Conservation (phyloP, 2,113 vertebrate species). For the Theristicus caerulescens region DNA sequence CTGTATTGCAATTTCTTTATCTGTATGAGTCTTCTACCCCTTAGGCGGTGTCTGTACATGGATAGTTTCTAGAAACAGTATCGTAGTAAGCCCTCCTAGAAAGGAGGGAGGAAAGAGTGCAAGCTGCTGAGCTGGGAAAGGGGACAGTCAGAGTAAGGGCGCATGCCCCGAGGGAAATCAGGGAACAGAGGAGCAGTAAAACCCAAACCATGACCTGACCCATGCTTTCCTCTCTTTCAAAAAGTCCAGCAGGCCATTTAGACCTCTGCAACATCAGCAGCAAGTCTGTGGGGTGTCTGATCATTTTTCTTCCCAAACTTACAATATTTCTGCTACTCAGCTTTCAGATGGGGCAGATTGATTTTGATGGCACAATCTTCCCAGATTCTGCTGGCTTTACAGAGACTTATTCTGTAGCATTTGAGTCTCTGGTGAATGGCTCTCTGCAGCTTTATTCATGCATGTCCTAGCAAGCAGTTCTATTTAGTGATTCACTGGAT, state of each 20-base stretch:
- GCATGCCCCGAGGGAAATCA: accelerated
- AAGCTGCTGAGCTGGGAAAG: background rate
- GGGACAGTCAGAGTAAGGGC: background rate
- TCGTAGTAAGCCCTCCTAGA: background rate
- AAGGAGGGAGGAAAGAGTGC: background rate
- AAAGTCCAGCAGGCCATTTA: background rate
- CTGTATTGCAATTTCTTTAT: background rate
- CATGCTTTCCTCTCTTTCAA: background rate
- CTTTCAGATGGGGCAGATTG: background rate
- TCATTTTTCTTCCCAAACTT: background rate
- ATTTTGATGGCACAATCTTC: background rate
- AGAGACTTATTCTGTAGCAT: background rate
- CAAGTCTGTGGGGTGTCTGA: background rate
- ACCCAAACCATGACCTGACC: background rate
- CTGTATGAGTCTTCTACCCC: background rate
- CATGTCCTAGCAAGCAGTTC: background rate
- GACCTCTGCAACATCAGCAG: background rate
- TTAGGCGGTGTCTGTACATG: background rate
- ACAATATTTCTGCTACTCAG: background rate
- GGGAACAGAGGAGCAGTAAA: background rate
- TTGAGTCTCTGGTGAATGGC: background rate
- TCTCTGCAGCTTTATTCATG: slow-evolving; percentile 14
- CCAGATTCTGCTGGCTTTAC: background rate
- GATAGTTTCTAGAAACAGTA: background rate
- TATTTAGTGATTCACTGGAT: slow-evolving; percentile 7